Percentiles rank a stretch among this genome's conserved stretches.
Conservation (phyloP, 2,888 invertebrate species). For the Melieria picta region DNA sequence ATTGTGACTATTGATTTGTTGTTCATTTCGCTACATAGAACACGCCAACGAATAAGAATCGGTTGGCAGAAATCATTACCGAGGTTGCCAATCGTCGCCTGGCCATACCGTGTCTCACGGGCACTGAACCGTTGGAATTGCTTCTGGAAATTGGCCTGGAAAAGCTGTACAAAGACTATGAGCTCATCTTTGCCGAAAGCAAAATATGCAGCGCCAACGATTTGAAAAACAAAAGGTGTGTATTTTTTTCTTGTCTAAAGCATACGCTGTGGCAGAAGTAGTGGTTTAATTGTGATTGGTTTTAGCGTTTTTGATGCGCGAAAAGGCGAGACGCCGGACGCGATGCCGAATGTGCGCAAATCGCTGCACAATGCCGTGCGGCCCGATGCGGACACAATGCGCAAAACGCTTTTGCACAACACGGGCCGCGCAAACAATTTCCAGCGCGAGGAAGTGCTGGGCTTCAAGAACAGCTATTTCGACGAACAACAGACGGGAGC, state of each 20-base stretch:
- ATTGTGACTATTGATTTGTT: constrained; percentile 8
- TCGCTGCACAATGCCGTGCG: constrained; percentile 60
- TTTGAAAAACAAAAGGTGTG: constrained; percentile 49
- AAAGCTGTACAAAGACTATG: constrained; percentile 64
- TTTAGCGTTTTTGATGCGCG: constrained; percentile 16
- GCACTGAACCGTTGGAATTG: constrained; percentile 63
- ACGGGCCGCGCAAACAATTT: constrained; percentile 43
- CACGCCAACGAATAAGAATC: constrained; percentile 63
- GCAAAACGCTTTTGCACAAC: constrained; percentile 60
- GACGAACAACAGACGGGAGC: constrained; percentile 52
- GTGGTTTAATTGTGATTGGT: background rate
- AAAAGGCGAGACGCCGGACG: constrained; percentile 33
- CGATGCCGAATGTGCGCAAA: constrained; percentile 58
- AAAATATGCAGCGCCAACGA: constrained; percentile 59
- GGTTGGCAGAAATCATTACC: constrained; percentile 64
- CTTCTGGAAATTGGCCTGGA: constrained; percentile 66
- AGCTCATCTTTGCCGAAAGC: constrained; percentile 63
- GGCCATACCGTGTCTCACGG: constrained; percentile 63
- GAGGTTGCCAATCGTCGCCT: constrained; percentile 63
- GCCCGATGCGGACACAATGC: constrained; percentile 45
- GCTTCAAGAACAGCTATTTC: constrained; percentile 63
- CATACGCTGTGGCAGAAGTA: no score
- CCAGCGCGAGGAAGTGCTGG: constrained; percentile 49
- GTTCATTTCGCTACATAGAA: constrained; percentile 51
- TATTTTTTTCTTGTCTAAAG: no score